Base-by-base conservation (phyloP, 2,113 vertebrate genomes). In the Microcebus lehilahytsara region DNA sequence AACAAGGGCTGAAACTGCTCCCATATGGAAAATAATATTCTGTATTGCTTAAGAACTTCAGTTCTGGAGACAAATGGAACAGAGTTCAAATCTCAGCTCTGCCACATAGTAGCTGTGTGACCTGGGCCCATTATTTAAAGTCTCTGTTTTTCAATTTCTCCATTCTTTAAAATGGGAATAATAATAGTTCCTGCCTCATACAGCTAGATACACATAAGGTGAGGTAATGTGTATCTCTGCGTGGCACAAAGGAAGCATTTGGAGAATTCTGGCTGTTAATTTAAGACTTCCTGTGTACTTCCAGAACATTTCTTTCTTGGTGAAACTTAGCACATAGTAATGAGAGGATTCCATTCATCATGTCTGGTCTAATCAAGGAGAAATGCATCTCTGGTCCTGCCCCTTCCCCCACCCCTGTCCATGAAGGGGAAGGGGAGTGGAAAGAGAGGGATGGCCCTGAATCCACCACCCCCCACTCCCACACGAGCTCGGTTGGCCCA, bases 31-130 rank as follows among this genome's bases (percentile, higher is more conserved):
- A 95, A 83, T 16, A 27, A 34, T 6, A n/a, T 27, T 77, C 77
- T 42, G 40, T 49, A 12, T 30, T 88, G 46, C 60, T 67, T 72
- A 66, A 89, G 37, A 90, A 80, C 60, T 53, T 93, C 71, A 49
- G 60, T 81, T 93, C 94, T 90, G 37, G 77, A 93, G 83, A 97
- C 51, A 34, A 85, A 83, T 2, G 17, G 46, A 71, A 93, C 9
- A 53, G 34, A n/a, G 51, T 88, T 92, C 93, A 81, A 88, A 85
- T 92, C 71, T 80, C 58, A 74, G 17, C 11, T 88, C 71, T 66
- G 30, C 53, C 58, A 51, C 4, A 9, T 27, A 62, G 64, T 4
- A 64, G 30, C 78, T 78, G 5, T 34, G 49, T 64, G 58, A 69
- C 37, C 30, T 40, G 25, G 66, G 14, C 40, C 53, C 51, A 23